phyloP scores from a whole-genome alignment of 1,140 invertebrate genomes.

The Drosophila erecta region DNA sequence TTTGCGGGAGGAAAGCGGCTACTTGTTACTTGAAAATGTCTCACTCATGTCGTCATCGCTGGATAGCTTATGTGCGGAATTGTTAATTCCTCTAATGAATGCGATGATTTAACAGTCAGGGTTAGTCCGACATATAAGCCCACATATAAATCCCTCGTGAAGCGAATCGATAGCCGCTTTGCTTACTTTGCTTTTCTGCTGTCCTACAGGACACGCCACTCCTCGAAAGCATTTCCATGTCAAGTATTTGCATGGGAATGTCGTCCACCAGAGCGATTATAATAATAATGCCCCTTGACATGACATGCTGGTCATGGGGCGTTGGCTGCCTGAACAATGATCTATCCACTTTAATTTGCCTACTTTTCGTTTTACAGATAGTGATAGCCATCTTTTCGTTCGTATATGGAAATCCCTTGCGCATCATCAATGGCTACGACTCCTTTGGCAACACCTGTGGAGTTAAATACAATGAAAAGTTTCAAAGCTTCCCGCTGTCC shows the following conservation, averaged over 20 bases:
- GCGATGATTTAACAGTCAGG: slow-evolving; percentile 37
- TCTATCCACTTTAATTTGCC: slow-evolving; percentile 26
- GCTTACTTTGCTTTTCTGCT: slow-evolving; percentile 2
- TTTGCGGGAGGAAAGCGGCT: slow-evolving; percentile 24
- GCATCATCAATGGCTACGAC: slow-evolving; percentile 96
- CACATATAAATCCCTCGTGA: not conserved
- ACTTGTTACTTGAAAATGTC: slow-evolving; percentile 31
- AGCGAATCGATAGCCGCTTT: slow-evolving; percentile 23
- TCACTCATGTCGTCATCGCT: slow-evolving; percentile 50
- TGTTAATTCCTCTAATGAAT: slow-evolving; percentile 62
- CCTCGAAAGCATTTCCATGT: slow-evolving; percentile 24
- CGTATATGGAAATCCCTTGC: slow-evolving; percentile 94
- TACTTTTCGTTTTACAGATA: slow-evolving; percentile 85
- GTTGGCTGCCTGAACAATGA: slow-evolving; percentile 43
- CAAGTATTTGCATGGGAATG: slow-evolving; percentile 31
- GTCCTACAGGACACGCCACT: slow-evolving; percentile 25
- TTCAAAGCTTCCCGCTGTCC: slow-evolving; percentile 90
- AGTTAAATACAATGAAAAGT: slow-evolving; percentile 90
- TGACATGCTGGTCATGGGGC: slow-evolving; percentile 54
- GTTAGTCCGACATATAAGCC: not conserved
- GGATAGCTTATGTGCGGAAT: slow-evolving; percentile 56
- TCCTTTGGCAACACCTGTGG: slow-evolving; percentile 98
- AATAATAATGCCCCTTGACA: slow-evolving; percentile 36
- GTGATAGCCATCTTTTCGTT: slow-evolving; percentile 94
- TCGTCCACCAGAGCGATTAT: slow-evolving; percentile 34